These are phyloP conservation scores for Prolemur simus DNA, from an alignment of 2,113 vertebrate species.

Conservation along the genomic window DNA sequence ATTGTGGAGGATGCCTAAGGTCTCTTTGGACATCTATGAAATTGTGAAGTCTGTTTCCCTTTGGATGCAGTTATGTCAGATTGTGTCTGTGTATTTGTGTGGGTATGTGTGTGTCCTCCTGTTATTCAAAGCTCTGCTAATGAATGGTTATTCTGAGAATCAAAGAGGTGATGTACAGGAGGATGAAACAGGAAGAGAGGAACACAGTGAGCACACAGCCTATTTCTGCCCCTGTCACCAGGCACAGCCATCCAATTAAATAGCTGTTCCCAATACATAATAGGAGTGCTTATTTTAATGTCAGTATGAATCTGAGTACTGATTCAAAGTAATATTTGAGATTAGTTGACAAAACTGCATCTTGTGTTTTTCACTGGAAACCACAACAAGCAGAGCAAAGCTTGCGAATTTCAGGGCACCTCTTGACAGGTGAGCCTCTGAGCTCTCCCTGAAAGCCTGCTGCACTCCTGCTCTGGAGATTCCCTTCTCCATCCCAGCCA, in stretches of 20 bases:
- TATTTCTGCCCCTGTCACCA: not conserved
- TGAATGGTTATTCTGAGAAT: not conserved
- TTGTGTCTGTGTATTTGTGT: not conserved
- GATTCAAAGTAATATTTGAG: not conserved
- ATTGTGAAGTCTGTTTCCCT: not conserved
- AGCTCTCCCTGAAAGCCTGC: not conserved
- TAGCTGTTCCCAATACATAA: not conserved
- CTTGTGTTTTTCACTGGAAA: constrained; percentile 2
- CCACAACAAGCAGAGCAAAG: not conserved
- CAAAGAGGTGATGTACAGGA: not conserved
- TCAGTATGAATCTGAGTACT: not conserved
- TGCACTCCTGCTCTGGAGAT: not conserved
- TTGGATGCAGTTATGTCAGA: not conserved
- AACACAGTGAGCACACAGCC: rapidly evolving
- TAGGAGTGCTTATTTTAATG: not conserved
- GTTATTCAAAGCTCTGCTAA: not conserved
- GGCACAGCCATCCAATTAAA: not conserved
- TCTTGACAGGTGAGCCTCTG: not conserved
- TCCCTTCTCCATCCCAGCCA: not conserved
- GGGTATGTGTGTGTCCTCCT: not conserved
- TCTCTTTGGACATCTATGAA: not conserved
- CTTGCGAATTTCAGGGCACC: not conserved
- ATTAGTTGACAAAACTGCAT: not conserved
- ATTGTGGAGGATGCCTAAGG: not conserved
- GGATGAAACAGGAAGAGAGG: not conserved